Evolutionary conservation across 2,888 invertebrate genomes (phyloP), one percentile per base, ranked within the genome.

Genomic region (Pelosia muscerda): DNA sequence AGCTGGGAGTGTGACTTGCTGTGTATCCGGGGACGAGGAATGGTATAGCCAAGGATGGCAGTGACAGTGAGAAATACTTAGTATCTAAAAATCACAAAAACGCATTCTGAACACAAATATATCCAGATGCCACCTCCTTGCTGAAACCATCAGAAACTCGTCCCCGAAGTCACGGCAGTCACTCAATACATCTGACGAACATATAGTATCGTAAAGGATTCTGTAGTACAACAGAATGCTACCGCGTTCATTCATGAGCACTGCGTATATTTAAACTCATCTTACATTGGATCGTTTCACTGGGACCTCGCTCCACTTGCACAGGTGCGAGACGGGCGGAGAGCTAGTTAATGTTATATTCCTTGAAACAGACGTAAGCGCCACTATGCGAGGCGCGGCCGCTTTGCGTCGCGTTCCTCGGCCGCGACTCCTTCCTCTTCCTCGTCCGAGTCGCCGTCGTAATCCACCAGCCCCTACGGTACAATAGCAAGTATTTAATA

Each of bases 371-470:
- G 42, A 8, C 53, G 49, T n/a, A 60, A 38, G 56, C 49, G 69
- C 60, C 92, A 96, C 96, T 97, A 97, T 96, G 97, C 97, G 83
- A 97, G 96, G 76, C 97, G 96, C 89, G 97, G 96, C 88, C 97
- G 95, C 92, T 97, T 97, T 74, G 96, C 95, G 84, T 96, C 95
- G 66, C 96, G 96, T 87, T 94, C 93, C 63, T 91, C 92, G 73
- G 68, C 76, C 79, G 34, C 81, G 79, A 58, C 82, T 79, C 88
- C 86, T 54, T 98, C 98, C 72, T 98, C 98, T 71, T 98, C 98
- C 86, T 99, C 99, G 86, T 99, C 99, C 0, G 99, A 99, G 93
- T 99, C 99, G 68, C 98, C 99, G 89, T 99, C 99, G 87, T 99
- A 99, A 92, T 99, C 99, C 75, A 99, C 99, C 86, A 99, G 96